A percentile compares a stretch with the other conserved stretches of the same genome.
Conservation (phyloP, 2,888 invertebrate genomes). For the Criorhina ranunculi region DNA sequence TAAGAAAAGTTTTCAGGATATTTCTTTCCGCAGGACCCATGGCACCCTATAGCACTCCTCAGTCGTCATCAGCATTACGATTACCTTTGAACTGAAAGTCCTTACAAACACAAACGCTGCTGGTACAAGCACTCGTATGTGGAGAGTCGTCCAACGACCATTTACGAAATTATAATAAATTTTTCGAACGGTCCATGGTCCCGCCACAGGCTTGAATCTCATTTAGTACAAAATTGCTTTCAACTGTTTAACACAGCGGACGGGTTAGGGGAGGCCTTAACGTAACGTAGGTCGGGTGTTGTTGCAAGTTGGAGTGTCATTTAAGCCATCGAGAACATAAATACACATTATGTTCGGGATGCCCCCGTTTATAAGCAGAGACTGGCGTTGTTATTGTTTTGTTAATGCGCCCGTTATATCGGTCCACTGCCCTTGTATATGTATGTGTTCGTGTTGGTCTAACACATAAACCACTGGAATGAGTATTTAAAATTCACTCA, state of each 20-base stretch:
- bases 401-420: slow-evolving; percentile 25
- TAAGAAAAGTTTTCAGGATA: slow-evolving; percentile 50
- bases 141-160: slow-evolving; percentile 16
- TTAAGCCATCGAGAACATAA: slow-evolving; percentile 34
- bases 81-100: slow-evolving; percentile 25
- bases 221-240: slow-evolving; percentile 41
- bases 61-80: not conserved
- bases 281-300: not conserved
- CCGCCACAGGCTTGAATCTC: slow-evolving; percentile 25
- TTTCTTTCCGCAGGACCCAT: not conserved
- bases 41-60: slow-evolving; percentile 2
- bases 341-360: slow-evolving; percentile 41
- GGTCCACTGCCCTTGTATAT: slow-evolving; percentile 11
- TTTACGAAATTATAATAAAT: slow-evolving; percentile 50
- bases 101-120: slow-evolving; percentile 24
- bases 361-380: slow-evolving; percentile 21
- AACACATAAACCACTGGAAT: slow-evolving; percentile 34
- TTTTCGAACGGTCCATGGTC: not conserved
- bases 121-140: not conserved
- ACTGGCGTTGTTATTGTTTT: slow-evolving; percentile 23
- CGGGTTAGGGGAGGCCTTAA: not conserved
- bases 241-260: not conserved
- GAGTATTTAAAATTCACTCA: slow-evolving; percentile 42
- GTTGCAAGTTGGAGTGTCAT: slow-evolving; percentile 2
- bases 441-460: slow-evolving; percentile 19